Conservation (phyloP, 2,797 vertebrate species). For the Otolemur crassicaudatus region DNA sequence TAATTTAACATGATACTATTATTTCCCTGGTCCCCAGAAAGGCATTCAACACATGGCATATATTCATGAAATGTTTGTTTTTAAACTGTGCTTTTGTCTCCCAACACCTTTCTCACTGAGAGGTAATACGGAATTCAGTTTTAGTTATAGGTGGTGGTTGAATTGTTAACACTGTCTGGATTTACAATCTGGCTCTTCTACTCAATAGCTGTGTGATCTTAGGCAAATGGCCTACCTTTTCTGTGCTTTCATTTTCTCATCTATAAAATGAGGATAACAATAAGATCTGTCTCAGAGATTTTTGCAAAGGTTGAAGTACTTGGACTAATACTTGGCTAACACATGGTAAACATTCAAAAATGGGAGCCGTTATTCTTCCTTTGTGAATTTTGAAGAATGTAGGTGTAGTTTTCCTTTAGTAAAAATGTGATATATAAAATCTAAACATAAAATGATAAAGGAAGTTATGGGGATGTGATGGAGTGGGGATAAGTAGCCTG, state of each 20-base stretch:
- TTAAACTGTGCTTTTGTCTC: neutral
- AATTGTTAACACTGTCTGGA: neutral
- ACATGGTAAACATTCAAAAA: neutral
- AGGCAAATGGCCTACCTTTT: neutral
- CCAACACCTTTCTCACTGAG: neutral
- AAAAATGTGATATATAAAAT: neutral
- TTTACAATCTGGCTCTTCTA: neutral
- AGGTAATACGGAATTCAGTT: no score
- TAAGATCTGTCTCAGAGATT: neutral
- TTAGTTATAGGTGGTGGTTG: neutral
- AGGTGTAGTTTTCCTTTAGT: neutral
- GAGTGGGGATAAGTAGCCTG: neutral
- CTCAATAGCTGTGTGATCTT: neutral
- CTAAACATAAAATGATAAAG: neutral
- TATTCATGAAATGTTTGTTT: conserved; percentile 17
- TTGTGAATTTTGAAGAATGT: conserved; percentile 1
- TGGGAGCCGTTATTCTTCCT: neutral
- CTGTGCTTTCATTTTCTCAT: neutral
- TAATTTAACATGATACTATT: neutral
- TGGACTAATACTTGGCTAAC: neutral
- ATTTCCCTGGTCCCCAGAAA: neutral
- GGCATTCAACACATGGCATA: neutral
- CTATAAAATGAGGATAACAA: neutral
- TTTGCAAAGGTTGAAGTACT: neutral
- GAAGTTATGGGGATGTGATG: neutral